A percentile compares a stretch with the other conserved stretches of the same genome.
These are phyloP conservation scores for Alauda arvensis DNA, from an alignment of 2,797 vertebrate genomes.

Conservation along the genomic window DNA sequence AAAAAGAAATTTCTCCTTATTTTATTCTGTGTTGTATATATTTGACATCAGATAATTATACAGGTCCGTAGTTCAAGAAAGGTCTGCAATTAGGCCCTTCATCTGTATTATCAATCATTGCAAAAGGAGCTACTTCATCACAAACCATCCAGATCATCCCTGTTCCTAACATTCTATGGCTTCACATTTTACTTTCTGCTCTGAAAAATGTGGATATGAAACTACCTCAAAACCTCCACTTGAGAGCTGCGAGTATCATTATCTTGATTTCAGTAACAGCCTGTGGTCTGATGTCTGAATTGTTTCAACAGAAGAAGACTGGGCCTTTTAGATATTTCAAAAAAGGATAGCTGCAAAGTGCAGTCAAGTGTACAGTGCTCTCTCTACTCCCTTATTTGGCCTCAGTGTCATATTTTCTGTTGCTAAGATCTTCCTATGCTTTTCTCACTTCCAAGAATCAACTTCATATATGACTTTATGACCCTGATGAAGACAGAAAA, in stretches of 20 bases:
- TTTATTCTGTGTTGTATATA: not conserved
- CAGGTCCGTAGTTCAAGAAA: not conserved
- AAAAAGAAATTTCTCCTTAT: not conserved
- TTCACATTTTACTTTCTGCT: not conserved
- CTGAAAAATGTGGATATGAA: not conserved
- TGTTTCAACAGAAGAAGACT: not conserved
- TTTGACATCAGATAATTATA: not conserved
- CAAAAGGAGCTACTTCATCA: not conserved
- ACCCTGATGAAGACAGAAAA: not conserved
- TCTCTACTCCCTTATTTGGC: not conserved
- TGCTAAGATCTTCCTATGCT: not conserved
- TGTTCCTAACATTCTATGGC: not conserved
- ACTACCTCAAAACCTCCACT: not conserved
- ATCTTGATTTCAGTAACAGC: not conserved
- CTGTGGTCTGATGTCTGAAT: not conserved
- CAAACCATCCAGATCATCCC: not conserved
- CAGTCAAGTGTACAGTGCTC: not conserved
- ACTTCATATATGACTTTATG: not conserved
- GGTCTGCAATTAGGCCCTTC: not conserved
- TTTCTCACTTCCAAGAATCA: not conserved
- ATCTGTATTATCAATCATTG: not conserved
- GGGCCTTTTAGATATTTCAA: not conserved
- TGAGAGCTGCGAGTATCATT: not conserved
- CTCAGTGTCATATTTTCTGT: not conserved
- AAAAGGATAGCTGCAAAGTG: not conserved